Percentiles rank a stretch among this genome's conserved stretches.
Conservation (phyloP, 2,113 vertebrate genomes). For the Indri indri region DNA sequence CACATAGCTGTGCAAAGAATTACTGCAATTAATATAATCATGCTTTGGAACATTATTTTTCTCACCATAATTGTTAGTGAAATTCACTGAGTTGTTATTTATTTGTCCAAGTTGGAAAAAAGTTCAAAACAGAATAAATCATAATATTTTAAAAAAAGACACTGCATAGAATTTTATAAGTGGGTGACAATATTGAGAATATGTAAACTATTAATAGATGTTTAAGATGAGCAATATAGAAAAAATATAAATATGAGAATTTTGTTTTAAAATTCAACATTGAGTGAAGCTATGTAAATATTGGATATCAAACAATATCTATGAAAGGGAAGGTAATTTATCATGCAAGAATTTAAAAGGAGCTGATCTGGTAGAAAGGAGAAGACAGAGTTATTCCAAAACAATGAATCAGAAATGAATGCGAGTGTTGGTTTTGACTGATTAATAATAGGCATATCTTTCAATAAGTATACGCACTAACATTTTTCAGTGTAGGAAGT, state of each 20-base stretch:
- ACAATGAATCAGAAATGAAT: neutral
- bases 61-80: neutral
- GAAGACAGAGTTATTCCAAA: neutral
- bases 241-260: neutral
- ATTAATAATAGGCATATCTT: neutral
- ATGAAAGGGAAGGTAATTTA: neutral
- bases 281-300: neutral
- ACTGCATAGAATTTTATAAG: neutral
- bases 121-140: neutral
- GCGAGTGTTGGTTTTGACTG: neutral
- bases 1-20: neutral
- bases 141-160: neutral
- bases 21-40: neutral
- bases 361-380: neutral
- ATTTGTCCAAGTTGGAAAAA: neutral
- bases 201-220: neutral
- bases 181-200: neutral
- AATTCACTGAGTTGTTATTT: neutral
- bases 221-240: neutral
- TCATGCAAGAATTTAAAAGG: neutral
- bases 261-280: neutral
- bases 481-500: neutral
- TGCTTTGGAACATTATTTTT: neutral
- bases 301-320: neutral
- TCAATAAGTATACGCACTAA: neutral